Percentiles rank a stretch among this genome's conserved stretches.
Conservation (phyloP, 2,888 invertebrate species). For the Rambutsinella grinnellia region DNA sequence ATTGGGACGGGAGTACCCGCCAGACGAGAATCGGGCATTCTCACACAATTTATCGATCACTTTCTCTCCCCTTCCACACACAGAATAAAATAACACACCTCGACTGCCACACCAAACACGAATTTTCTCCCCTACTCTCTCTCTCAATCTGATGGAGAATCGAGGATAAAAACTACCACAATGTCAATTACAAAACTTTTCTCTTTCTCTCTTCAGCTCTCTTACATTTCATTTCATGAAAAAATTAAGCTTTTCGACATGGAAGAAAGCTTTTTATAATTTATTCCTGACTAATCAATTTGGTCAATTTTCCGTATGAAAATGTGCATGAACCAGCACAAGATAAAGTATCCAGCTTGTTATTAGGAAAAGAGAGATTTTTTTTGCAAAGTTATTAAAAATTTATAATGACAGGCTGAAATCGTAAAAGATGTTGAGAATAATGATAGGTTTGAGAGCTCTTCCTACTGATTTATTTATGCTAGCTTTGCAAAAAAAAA, state of each 20-base stretch:
- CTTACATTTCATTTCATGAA: not conserved
- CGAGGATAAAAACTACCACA: conserved; percentile 11
- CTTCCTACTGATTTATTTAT: no score
- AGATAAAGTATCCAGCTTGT: no score
- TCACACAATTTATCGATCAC: conserved; percentile 28
- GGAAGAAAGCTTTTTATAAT: no score
- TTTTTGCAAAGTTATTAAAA: no score
- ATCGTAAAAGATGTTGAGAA: not conserved
- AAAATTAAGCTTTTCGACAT: not conserved
- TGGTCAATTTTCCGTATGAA: no score
- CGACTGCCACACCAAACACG: not conserved
- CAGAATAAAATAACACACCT: not conserved
- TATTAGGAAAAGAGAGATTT: no score
- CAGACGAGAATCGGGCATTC: conserved; percentile 65
- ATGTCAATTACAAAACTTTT: conserved; percentile 25
- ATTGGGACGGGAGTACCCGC: conserved; percentile 64
- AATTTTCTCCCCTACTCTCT: not conserved
- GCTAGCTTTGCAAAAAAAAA: not conserved
- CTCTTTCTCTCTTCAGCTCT: not conserved
- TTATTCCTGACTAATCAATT: no score
- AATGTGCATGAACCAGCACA: no score
- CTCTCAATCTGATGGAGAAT: no score
- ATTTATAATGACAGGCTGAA: no score
- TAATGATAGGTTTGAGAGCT: not conserved
- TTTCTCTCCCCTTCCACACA: conserved; percentile 3